phyloP scores from a whole-genome alignment of 2,113 vertebrate genomes.

The Struthidea cinerea region DNA sequence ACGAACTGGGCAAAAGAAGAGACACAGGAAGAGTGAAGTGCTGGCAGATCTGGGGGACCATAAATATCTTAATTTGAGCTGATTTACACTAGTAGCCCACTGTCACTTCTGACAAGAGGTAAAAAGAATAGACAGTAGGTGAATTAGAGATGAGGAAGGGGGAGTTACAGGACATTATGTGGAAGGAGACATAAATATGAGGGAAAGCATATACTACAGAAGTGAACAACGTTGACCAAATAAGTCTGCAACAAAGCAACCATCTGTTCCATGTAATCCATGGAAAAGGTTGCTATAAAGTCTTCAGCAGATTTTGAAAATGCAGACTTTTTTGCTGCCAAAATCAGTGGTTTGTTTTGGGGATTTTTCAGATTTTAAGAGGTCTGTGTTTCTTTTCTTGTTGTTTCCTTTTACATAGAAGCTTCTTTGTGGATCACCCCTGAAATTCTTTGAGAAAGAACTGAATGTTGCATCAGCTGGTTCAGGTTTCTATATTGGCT shows the following conservation, averaged over 20 bases:
- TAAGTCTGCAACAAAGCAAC: background rate
- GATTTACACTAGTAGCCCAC: background rate
- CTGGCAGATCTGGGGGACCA: background rate
- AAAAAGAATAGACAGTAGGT: background rate
- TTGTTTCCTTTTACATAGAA: background rate
- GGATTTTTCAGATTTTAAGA: background rate
- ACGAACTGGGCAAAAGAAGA: background rate
- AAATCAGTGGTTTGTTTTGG: background rate
- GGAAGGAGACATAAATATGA: background rate
- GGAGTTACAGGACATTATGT: background rate
- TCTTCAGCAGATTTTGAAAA: background rate
- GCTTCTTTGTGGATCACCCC: background rate
- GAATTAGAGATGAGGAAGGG: background rate
- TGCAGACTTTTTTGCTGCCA: background rate
- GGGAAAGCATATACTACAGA: background rate
- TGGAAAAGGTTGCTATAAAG: background rate
- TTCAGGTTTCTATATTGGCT: background rate
- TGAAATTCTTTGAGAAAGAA: background rate
- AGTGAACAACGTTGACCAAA: background rate
- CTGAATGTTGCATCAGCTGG: background rate
- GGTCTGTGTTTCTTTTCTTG: background rate
- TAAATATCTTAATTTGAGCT: background rate
- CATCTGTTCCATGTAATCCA: background rate
- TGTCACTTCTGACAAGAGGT: background rate
- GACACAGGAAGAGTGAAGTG: background rate